These are phyloP conservation scores for Hystrix cristata DNA, from an alignment of 2,113 vertebrate species.

Conservation along the genomic window DNA sequence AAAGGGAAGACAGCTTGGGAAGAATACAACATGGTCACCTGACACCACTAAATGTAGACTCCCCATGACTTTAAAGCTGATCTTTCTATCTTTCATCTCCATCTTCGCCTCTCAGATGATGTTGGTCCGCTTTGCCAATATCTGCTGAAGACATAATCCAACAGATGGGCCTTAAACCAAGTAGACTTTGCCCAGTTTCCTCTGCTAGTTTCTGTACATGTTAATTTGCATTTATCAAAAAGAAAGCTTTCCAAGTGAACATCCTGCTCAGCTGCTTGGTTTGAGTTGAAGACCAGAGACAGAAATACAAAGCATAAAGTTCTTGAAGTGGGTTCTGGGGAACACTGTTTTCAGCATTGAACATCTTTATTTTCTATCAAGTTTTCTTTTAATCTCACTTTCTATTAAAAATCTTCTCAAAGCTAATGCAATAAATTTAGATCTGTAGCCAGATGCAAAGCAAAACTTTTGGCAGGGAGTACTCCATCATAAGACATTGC, in stretches of 20 bases:
- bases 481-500: conserved; percentile 91
- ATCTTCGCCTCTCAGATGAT: not conserved
- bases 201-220: not conserved
- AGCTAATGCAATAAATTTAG: conserved; percentile 93
- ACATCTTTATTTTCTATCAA: conserved; percentile 79
- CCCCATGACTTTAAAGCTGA: not conserved
- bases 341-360: conserved; percentile 53
- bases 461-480: conserved; percentile 91
- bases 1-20: conserved; percentile 42
- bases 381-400: conserved; percentile 89
- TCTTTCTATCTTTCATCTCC: not conserved
- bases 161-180: not conserved
- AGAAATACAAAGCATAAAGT: not conserved
- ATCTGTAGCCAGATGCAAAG: conserved; percentile 92
- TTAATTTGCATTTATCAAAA: not conserved
- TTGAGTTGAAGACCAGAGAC: not conserved
- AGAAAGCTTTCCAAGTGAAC: not conserved
- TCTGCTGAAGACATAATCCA: not conserved
- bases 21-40: not conserved
- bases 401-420: conserved; percentile 92
- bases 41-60: not conserved
- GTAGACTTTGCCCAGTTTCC: not conserved
- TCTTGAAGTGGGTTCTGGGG: not conserved
- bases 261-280: not conserved
- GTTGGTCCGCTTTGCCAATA: not conserved